Base-by-base conservation (phyloP, 1,140 invertebrate species). In the Drosophila bocki region DNA sequence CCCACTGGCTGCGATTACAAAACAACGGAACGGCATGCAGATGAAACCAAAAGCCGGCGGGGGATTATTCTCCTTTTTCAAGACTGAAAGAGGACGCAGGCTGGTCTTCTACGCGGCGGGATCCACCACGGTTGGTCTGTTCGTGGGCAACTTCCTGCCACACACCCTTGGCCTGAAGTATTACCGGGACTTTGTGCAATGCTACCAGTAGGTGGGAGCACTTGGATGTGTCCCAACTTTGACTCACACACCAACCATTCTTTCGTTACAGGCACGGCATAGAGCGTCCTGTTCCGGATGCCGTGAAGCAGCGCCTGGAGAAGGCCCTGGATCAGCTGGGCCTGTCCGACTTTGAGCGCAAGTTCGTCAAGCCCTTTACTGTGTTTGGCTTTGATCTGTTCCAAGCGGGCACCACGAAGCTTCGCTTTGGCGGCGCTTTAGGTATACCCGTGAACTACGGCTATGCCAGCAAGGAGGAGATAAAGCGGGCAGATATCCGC, bases 381-480 rank as follows among this genome's bases (percentile, higher is more conserved):
- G 94, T 95, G 6, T 94, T 93, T 86, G 96, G 95, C n/a, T 95
- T 95, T 72, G 94, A 96, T 88, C 50, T 95, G 0, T 94, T 94
- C 77, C 93, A 94, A 80, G 93, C 93, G 6, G 86, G 93, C 13
- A 86, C 83, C 6, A 91, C 82, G 3, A 87, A 86, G 33, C 78
- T 78, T 17, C 75, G 79, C n/a, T 93, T 78, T 76, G 96, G 96
- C 13, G 93, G 92, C 5, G 92, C 94, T 33, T 80, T 97, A 57
- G 96, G 96, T 7, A 92, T 96, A 26, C 96, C 96, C 4, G 80
- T 93, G 2, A 95, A 95, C 83, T 96, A 95, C 83, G 82, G 79
- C 1, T 96, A 95, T 75, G 78, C 78, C 22, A 80, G 87, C 22
- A 29, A 79, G 8, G 60, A 81, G 0, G 93, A 94, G 19, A 90